phyloP scores from a whole-genome alignment of 2,113 vertebrate genomes.

The Tenrec ecaudatus region DNA sequence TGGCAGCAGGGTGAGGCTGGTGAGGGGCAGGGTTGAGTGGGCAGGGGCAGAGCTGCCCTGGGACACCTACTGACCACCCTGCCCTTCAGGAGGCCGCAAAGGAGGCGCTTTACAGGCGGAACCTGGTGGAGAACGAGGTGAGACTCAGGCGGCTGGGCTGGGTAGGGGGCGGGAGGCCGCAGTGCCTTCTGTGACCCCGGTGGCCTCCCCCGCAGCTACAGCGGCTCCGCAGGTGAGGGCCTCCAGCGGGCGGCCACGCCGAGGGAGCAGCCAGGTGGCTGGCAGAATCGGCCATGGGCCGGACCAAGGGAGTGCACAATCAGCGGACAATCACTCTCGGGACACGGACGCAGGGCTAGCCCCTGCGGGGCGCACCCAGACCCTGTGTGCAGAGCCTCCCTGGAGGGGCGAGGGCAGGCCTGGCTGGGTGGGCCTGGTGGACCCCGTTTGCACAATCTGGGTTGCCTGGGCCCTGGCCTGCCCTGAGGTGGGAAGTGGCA shows the following conservation, averaged over 20 bases:
- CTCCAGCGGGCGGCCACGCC: background rate
- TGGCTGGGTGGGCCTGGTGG: background rate
- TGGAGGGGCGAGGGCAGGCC: background rate
- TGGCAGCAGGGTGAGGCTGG: slow-evolving; percentile 90
- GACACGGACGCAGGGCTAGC: accelerated
- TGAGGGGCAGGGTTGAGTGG: accelerated
- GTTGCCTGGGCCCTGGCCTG: background rate
- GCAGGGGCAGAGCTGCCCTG: accelerated
- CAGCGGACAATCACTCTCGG: slow-evolving; percentile 52
- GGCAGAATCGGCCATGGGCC: background rate
- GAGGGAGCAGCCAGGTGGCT: background rate
- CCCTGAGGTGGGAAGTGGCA: background rate
- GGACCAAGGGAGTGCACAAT: slow-evolving; percentile 76
- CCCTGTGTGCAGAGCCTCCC: background rate
- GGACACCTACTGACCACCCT: background rate
- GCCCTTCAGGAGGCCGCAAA: slow-evolving; percentile 91
- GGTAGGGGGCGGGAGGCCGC: accelerated
- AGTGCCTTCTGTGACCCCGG: background rate
- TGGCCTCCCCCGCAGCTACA: slow-evolving; percentile 72
- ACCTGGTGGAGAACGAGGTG: slow-evolving; percentile 93
- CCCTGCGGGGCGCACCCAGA: background rate
- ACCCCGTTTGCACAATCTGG: slow-evolving; percentile 69
- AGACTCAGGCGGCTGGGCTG: background rate
- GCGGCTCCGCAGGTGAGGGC: slow-evolving; percentile 80
- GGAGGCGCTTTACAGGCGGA: slow-evolving; percentile 91